Base-by-base conservation (phyloP, 2,888 invertebrate species). In the Halocaridina rubra region DNA sequence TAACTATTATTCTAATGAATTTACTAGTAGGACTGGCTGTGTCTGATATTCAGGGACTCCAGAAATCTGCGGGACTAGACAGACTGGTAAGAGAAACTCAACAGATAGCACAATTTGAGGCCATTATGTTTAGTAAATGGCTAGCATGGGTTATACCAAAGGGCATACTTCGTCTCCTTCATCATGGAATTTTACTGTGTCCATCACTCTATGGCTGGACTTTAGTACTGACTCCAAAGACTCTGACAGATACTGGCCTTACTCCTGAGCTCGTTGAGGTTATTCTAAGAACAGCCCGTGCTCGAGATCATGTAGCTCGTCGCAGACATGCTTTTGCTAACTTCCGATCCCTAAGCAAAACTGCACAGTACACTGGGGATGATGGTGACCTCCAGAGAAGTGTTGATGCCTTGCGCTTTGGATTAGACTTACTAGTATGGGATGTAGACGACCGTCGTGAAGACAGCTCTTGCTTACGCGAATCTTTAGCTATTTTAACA, bases 1-100 rank as follows among this genome's bases (percentile, higher is more conserved):
- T 96, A 0, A 96, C 84, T 13, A 94, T 96, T 10, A 96, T 96
- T 89, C 90, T 96, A 88, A 95, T 96, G 2, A 96, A 96, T 91
- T 91, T 96, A 57, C 93, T 96, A 91, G 95, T 96, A 46, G 96
- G 96, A 89, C 92, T 96, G 85, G 96, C 96, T 5, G 96, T 96
- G 0, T 96, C 95, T 89, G 96, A 96, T 90, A 89, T 89, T 32
- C 89, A 89, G 92, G 93, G 93, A 59, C 89, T 90, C 8, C 90
- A 90, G 87, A 89, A 90, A 82, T 90, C 90, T n/a, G 91, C 96
- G 0, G 95, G 95, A 0, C 91, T 96, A 30, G 96, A 96, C 89
- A 92, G 96, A 7, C 90, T 96, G 77, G 95, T 96, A 22, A 93
- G 96, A 0, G 95, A 96, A 91, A 96, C 96, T 0, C 95, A 96